Conservation (phyloP, 2,113 vertebrate species). For the Calyptomena viridis region DNA sequence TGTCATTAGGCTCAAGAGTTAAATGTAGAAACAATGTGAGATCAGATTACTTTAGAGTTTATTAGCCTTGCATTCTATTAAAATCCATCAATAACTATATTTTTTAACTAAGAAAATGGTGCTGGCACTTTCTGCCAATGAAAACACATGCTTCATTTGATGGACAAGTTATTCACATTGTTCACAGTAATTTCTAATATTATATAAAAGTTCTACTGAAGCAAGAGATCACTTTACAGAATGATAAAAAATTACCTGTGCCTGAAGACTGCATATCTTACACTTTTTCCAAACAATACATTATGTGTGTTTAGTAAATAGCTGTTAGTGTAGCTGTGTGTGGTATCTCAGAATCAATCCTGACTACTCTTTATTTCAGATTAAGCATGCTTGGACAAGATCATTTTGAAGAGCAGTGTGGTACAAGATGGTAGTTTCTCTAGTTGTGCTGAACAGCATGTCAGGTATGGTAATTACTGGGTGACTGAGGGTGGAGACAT, state of each 20-base stretch:
- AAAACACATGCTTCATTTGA: not conserved
- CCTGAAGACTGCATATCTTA: not conserved
- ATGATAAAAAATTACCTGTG: not conserved
- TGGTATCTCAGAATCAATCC: not conserved
- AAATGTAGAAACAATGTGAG: not conserved
- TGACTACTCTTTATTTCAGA: not conserved
- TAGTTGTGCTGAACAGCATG: not conserved
- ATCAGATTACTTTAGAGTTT: not conserved
- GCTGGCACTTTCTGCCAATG: not conserved
- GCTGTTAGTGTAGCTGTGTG: not conserved
- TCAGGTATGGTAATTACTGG: not conserved
- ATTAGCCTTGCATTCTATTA: not conserved
- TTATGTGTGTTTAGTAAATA: not conserved
- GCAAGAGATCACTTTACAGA: not conserved
- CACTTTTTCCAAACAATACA: not conserved
- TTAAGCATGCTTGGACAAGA: not conserved
- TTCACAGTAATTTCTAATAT: not conserved
- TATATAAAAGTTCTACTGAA: not conserved
- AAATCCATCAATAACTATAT: not conserved
- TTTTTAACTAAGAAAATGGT: not conserved
- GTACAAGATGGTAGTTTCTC: not conserved
- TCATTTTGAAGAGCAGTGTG: not conserved
- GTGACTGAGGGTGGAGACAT: not conserved
- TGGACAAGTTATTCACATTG: not conserved
- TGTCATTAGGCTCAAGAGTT: not conserved